Evolutionary conservation across 2,888 invertebrate species (phyloP).

Genomic region (Drosophila nigritarsus): DNA sequence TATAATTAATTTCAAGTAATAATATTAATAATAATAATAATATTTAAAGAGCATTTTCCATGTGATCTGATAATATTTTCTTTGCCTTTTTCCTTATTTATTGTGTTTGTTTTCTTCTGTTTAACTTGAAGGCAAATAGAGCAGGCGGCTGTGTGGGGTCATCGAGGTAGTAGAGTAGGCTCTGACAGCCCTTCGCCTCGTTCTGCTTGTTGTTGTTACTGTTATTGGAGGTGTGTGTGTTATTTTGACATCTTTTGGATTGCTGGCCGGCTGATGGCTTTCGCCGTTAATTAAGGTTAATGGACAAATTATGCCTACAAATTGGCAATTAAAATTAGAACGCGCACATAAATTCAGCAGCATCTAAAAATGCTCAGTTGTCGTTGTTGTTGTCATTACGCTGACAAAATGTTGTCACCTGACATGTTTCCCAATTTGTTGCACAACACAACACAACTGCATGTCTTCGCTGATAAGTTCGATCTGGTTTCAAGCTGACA

Average conservation of each 20-base stretch:
- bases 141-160: slow-evolving; percentile 31
- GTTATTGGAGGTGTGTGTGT: slow-evolving; percentile 71
- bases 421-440: slow-evolving; percentile 68
- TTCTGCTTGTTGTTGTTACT: slow-evolving; percentile 21
- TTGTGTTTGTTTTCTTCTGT: slow-evolving; percentile 2
- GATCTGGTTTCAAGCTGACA: slow-evolving; percentile 42
- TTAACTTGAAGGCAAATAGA: slow-evolving; percentile 75
- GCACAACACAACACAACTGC: slow-evolving; percentile 57
- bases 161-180: slow-evolving; percentile 15
- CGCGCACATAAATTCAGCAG: slow-evolving; percentile 75
- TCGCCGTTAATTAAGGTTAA: slow-evolving; percentile 79
- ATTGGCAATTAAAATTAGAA: slow-evolving; percentile 81
- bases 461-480: slow-evolving; percentile 46
- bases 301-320: slow-evolving; percentile 81
- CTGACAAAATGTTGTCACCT: slow-evolving; percentile 69
- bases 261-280: slow-evolving; percentile 61
- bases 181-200: slow-evolving; percentile 33
- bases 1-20: neutral
- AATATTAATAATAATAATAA: no score
- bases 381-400: slow-evolving; percentile 51
- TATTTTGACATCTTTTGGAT: slow-evolving; percentile 73
- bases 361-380: slow-evolving; percentile 39
- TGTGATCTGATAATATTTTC: neutral
- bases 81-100: neutral
- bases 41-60: slow-evolving; percentile 16